A percentile compares a stretch with the other conserved stretches of the same genome.
These are phyloP conservation scores for Halichondria panicea DNA, from an alignment of 37 sponge, comb jelly and placozoan genomes.

Conservation along the genomic window DNA sequence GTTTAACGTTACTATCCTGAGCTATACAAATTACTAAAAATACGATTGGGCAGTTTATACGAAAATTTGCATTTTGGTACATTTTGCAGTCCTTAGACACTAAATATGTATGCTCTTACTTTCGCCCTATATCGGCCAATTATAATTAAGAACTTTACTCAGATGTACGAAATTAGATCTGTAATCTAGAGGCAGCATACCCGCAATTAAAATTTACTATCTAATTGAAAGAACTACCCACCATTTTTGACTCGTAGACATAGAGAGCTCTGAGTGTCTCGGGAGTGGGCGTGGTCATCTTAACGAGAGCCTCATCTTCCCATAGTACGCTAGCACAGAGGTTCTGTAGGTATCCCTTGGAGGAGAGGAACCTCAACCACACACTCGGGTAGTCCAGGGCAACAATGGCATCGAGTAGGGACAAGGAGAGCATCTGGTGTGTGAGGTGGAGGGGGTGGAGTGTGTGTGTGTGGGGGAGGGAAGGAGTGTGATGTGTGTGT, in stretches of 20 bases:
- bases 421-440: slow-evolving; percentile 82
- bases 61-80: too few species aligned
- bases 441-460: neutral
- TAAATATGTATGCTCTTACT: too few species aligned
- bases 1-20: too few species aligned
- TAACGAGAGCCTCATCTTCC: slow-evolving; percentile 78
- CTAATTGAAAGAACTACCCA: too few species aligned
- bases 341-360: slow-evolving; percentile 74
- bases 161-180: too few species aligned
- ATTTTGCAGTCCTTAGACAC: too few species aligned
- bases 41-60: too few species aligned
- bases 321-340: slow-evolving; percentile 73
- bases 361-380: slow-evolving; percentile 73
- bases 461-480: neutral
- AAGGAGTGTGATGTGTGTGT: neutral
- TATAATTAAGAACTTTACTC: too few species aligned
- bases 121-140: too few species aligned
- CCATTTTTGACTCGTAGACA: slow-evolving; percentile 93
- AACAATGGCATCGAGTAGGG: slow-evolving; percentile 77
- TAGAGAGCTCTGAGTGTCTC: slow-evolving; percentile 82
- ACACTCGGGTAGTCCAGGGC: slow-evolving; percentile 61
- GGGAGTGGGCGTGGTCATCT: slow-evolving; percentile 60
- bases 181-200: neutral
- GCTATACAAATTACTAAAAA: too few species aligned
- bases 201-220: too few species aligned